Percentiles rank a stretch among this genome's conserved stretches.
Conservation (phyloP, 2,797 vertebrate species). For the Ibycter americanus region DNA sequence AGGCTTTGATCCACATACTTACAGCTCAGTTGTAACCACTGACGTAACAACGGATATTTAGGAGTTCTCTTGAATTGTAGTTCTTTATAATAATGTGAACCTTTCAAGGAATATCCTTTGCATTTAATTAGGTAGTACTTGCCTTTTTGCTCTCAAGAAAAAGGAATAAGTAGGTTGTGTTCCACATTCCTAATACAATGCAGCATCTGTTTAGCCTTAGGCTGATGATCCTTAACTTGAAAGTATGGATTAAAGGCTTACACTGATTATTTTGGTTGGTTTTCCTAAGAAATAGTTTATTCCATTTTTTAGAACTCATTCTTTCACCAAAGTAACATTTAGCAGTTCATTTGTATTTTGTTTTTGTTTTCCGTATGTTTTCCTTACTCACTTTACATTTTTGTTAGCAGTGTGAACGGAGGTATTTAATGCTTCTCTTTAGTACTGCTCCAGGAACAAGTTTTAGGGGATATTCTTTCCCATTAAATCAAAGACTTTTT, state of each 20-base stretch:
- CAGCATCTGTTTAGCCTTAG: slow-evolving; percentile 77
- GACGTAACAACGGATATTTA: slow-evolving; percentile 37
- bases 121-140: slow-evolving; percentile 73
- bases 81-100: slow-evolving; percentile 68
- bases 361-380: slow-evolving; percentile 41
- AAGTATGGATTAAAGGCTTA: slow-evolving; percentile 72
- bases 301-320: slow-evolving; percentile 54
- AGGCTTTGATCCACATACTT: slow-evolving; percentile 62
- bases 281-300: slow-evolving; percentile 54
- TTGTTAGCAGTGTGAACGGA: slow-evolving; percentile 65
- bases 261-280: slow-evolving; percentile 68
- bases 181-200: slow-evolving; percentile 74
- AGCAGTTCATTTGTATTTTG: slow-evolving; percentile 51
- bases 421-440: slow-evolving; percentile 67
- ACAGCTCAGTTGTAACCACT: slow-evolving; percentile 65
- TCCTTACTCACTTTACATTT: slow-evolving; percentile 35
- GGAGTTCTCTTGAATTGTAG: slow-evolving; percentile 63
- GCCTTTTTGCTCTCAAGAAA: slow-evolving; percentile 71
- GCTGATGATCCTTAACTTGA: slow-evolving; percentile 72
- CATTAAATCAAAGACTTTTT: slow-evolving; percentile 72
- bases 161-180: slow-evolving; percentile 70
- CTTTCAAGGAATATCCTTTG: slow-evolving; percentile 73
- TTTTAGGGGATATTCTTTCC: slow-evolving; percentile 59
- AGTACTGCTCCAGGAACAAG: slow-evolving; percentile 66
- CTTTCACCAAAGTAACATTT: slow-evolving; percentile 46